These are phyloP conservation scores for Salpingus planirostris DNA, from an alignment of 2,888 invertebrate species.

Conservation along the genomic window DNA sequence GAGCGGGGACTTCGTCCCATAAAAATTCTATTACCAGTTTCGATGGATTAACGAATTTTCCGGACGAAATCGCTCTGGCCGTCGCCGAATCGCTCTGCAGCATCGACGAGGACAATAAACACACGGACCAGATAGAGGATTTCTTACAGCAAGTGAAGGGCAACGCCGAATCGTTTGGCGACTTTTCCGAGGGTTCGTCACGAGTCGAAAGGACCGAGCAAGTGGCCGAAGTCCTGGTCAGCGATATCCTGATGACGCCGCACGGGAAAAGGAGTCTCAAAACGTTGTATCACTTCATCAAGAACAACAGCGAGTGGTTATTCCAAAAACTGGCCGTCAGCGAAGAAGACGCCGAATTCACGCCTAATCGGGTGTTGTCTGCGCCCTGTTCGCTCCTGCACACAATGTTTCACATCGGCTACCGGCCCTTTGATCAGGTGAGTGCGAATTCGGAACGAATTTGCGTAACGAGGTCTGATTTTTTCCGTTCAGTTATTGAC, in stretches of 20 bases:
- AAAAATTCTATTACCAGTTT: slow-evolving; percentile 24
- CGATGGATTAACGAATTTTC: slow-evolving; percentile 23
- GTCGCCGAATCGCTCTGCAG: slow-evolving; percentile 71
- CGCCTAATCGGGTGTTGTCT: slow-evolving; percentile 31
- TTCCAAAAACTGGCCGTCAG: slow-evolving; percentile 49
- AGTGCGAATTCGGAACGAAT: slow-evolving; percentile 1
- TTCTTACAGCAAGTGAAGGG: slow-evolving; percentile 50
- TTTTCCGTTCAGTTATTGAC: slow-evolving; percentile 40
- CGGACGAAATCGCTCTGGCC: slow-evolving; percentile 53
- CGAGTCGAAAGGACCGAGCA: slow-evolving; percentile 44
- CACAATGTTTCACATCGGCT: slow-evolving; percentile 74
- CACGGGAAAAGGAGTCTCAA: slow-evolving; percentile 52
- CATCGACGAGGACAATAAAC: slow-evolving; percentile 71
- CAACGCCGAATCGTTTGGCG: slow-evolving; percentile 32
- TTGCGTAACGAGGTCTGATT: not conserved
- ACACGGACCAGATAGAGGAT: slow-evolving; percentile 62
- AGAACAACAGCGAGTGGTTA: slow-evolving; percentile 60
- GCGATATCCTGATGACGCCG: slow-evolving; percentile 53
- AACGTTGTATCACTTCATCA: slow-evolving; percentile 63
- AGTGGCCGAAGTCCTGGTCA: slow-evolving; percentile 49
- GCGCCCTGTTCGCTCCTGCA: slow-evolving; percentile 51
- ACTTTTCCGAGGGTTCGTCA: slow-evolving; percentile 31
- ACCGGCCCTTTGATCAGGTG: slow-evolving; percentile 68
- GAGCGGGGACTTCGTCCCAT: too few species aligned
- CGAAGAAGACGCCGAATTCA: slow-evolving; percentile 34